phyloP scores from a whole-genome alignment of 2,797 vertebrate genomes.

The Leptatherina wallacei region DNA sequence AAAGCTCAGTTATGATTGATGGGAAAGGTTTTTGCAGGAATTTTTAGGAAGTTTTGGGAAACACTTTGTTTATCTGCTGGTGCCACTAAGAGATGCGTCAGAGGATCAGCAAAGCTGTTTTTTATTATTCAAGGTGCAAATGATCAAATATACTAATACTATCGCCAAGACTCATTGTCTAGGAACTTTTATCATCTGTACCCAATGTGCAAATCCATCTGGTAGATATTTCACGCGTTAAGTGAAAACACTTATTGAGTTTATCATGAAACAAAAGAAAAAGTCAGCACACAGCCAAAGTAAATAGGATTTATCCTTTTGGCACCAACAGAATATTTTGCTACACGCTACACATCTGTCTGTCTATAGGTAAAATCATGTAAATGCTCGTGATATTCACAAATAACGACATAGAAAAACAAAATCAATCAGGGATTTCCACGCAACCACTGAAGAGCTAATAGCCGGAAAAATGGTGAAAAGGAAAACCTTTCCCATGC shows the following conservation, averaged over 20 bases:
- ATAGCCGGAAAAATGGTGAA: background rate
- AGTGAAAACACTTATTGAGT: background rate
- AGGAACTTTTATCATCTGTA: background rate
- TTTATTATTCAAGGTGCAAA: background rate
- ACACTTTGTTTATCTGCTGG: background rate
- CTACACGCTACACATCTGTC: background rate
- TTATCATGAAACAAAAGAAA: background rate
- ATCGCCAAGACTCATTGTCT: background rate
- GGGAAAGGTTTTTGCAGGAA: background rate
- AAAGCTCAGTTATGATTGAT: background rate
- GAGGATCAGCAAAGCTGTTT: background rate
- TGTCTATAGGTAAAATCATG: background rate
- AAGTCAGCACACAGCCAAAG: background rate
- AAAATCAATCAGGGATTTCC: background rate
- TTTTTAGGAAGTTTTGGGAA: background rate
- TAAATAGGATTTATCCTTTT: background rate
- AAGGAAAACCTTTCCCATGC: background rate
- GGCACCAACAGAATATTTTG: background rate
- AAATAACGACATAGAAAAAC: background rate
- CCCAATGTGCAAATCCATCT: background rate
- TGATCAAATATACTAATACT: background rate
- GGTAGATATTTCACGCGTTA: background rate
- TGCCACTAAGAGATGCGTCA: background rate
- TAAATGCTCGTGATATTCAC: background rate
- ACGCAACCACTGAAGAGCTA: background rate